Evolutionary conservation across 2,113 vertebrate genomes (phyloP), one percentile per base, ranked within the genome.

Genomic region (Xenopus borealis): DNA sequence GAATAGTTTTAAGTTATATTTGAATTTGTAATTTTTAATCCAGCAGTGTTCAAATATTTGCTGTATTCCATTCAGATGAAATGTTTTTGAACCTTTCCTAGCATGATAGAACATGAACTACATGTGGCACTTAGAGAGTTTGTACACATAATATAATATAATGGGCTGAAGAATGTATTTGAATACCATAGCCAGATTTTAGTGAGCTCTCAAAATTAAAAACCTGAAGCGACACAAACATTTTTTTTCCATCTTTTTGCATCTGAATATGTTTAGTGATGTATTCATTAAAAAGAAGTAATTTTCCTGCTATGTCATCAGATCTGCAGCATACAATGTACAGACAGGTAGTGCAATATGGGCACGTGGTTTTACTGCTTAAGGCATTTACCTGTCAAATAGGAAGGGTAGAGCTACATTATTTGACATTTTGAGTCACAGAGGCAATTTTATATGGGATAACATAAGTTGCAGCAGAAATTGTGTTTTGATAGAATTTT

Each of bases 11-110:
- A 81, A 78, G 50, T 75, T 82, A 78, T 87, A 92, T 92, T 91
- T 92, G 84, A 89, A 90, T 92, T 89, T 90, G 84, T 89, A 88
- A 91, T 90, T 90, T 55, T 88, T 77, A 47, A 64, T 77, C 67
- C 67, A 77, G 50, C 74, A 20, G 67, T 46, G 67, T 70, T 77
- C 59, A 77, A 77, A 63, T 77, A 77, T 77, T 70, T 64, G 45
- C 55, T 58, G 23, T 69, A 13, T 62, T 66, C 58, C 57, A 69
- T 17, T 62, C 23, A 62, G 73, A 62, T 69, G 17, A 69, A 75
- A 62, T 62, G 62, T 40, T 23, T 27, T 44, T 20, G 46, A 40
- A 69, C 30, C 12, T 53, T 66, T 75, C 27, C 66, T 69, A 62
- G 61, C 65, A 53, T 62, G 66, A 62, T 63, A 62, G 16, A 30